A percentile compares a stretch with the other conserved stretches of the same genome.
phyloP scores from a whole-genome alignment of 2,797 vertebrate species.

The Pangasius sanitwongsei region DNA sequence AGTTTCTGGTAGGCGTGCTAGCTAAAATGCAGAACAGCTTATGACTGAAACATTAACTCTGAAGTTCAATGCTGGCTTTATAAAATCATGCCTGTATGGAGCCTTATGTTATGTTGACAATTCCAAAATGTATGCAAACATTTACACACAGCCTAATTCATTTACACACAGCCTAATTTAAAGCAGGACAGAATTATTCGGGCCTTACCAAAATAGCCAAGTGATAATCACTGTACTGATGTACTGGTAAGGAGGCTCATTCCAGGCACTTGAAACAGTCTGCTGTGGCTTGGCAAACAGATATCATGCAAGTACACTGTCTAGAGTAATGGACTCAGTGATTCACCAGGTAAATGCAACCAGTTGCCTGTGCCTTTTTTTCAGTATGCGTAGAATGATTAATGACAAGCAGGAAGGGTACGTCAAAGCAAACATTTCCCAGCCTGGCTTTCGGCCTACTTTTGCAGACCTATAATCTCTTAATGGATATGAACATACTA shows the following conservation, averaged over 20 bases:
- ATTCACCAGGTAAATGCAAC: conserved; percentile 29
- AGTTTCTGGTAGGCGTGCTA: background rate
- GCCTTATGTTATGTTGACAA: conserved; percentile 7
- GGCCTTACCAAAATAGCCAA: background rate
- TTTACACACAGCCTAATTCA: background rate
- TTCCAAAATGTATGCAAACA: conserved; percentile 15
- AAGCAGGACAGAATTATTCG: background rate
- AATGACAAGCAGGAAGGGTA: conserved; percentile 5
- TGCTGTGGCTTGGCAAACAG: conserved; percentile 24
- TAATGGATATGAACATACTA: conserved; percentile 16
- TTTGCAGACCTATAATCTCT: conserved; percentile 1
- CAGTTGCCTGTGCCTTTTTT: conserved; percentile 9
- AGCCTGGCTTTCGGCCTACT: conserved; percentile 10
- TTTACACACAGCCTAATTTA: background rate
- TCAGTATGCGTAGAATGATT: conserved; percentile 10
- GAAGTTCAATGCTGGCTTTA: background rate
- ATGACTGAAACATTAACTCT: background rate
- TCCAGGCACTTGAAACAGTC: conserved; percentile 18
- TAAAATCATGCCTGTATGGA: background rate
- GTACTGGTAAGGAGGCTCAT: conserved; percentile 1
- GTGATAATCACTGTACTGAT: conserved; percentile 17
- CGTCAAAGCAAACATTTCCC: conserved; percentile 19
- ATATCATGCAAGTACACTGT: conserved; percentile 1
- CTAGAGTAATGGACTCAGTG: conserved; percentile 17
- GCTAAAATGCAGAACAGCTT: background rate